A percentile compares a stretch with the other conserved stretches of the same genome.
phyloP scores from a whole-genome alignment of 2,113 vertebrate species.

The Planiliza haematocheilus region DNA sequence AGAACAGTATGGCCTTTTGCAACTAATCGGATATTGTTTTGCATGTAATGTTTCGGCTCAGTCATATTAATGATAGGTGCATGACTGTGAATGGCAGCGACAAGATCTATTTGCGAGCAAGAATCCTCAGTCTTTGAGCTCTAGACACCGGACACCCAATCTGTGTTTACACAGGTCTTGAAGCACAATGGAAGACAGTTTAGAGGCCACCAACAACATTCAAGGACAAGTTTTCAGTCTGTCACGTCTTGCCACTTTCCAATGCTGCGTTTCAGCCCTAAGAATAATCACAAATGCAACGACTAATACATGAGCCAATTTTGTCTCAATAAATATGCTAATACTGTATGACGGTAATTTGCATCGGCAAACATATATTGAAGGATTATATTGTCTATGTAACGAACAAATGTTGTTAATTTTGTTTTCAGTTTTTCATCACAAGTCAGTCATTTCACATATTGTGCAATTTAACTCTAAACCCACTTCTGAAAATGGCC shows the following conservation, averaged over 20 bases:
- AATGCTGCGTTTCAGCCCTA: background rate
- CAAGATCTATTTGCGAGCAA: background rate
- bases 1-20: constrained; percentile 40
- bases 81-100: background rate
- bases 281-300: background rate
- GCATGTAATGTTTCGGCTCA: background rate
- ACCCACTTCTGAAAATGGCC: too few species aligned
- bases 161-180: too few species aligned
- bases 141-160: too few species aligned
- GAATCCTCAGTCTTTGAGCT: background rate
- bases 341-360: background rate
- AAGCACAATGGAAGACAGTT: too few species aligned
- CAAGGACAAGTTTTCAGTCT: background rate
- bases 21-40: constrained; percentile 58
- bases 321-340: background rate
- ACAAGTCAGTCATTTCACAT: too few species aligned
- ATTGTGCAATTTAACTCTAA: too few species aligned
- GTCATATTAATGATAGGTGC: constrained; percentile 36
- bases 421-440: too few species aligned
- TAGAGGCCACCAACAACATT: background rate
- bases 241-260: background rate
- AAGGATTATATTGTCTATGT: constrained; percentile 7
- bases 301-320: background rate
- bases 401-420: constrained; percentile 4
- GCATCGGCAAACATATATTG: background rate